phyloP scores from a whole-genome alignment of 2,797 vertebrate genomes.

The Toxotes lorentzi region DNA sequence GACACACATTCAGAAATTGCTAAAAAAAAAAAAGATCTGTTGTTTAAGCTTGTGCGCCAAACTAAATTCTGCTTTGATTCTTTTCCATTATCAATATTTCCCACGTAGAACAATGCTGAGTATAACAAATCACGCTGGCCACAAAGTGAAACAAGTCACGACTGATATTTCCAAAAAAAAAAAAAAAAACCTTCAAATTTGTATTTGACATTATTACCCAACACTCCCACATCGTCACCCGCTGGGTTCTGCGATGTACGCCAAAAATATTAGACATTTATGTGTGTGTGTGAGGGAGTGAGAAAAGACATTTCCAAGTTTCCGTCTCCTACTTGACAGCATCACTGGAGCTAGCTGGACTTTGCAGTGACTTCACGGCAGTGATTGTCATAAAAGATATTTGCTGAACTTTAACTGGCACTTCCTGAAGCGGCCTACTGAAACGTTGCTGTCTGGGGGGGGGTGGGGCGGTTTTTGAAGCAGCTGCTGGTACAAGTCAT shows the following conservation, averaged over 20 bases:
- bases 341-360: slow-evolving; percentile 68
- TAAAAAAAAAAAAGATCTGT: neutral
- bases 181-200: slow-evolving; percentile 10
- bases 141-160: slow-evolving; percentile 35
- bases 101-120: slow-evolving; percentile 4
- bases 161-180: slow-evolving; percentile 29
- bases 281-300: slow-evolving; percentile 19
- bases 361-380: slow-evolving; percentile 64
- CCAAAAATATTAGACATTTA: slow-evolving; percentile 53
- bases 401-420: slow-evolving; percentile 64
- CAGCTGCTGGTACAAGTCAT: slow-evolving; percentile 64
- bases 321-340: slow-evolving; percentile 53
- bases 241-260: neutral
- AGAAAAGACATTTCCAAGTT: slow-evolving; percentile 53
- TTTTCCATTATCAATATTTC: slow-evolving; percentile 33
- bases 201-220: slow-evolving; percentile 29
- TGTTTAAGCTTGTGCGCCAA: slow-evolving; percentile 23
- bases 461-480: slow-evolving; percentile 44
- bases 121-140: slow-evolving; percentile 18
- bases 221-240: slow-evolving; percentile 45
- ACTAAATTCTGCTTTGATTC: slow-evolving; percentile 23
- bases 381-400: slow-evolving; percentile 73
- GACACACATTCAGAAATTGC: slow-evolving; percentile 14
- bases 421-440: slow-evolving; percentile 40
- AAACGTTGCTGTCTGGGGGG: slow-evolving; percentile 34